Evolutionary conservation across 2,888 invertebrate genomes (phyloP), one percentile per base, ranked within the genome.

Genomic region (Sclerodermus sp.): DNA sequence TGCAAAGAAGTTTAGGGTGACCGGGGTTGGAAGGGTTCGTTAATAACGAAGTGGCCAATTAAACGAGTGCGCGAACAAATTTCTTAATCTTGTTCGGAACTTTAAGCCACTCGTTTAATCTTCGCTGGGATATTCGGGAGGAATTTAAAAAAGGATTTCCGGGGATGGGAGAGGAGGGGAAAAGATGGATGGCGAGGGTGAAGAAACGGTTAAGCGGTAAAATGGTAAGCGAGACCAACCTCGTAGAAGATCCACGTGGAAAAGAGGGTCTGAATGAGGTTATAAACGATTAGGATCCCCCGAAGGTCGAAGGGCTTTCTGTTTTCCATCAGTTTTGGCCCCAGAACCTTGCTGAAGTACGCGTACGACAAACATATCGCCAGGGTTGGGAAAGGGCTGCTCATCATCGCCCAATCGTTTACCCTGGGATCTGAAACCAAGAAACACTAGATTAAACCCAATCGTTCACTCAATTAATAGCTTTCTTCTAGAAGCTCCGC

Each of bases 191-290:
- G n/a, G n/a, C n/a, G n/a, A n/a, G n/a, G n/a, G n/a, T n/a, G n/a
- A n/a, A n/a, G n/a, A n/a, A n/a, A n/a, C 8, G 23, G 23, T 23
- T 5, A 8, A 23, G 8, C 8, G 23, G 4, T 23, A 23, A 8
- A 6, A 23, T 36, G n/a, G 9, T 30, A 32, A 14, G 16, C 13
- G 42, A 42, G 47, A 78, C 82, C 81, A 79, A 95, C 95, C 89
- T 95, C 93, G 77, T 91, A 88, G 81, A 93, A 94, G 78, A 94
- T 88, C 89, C 92, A 95, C 55, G 89, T 83, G 74, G 94, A 95
- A 79, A 96, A 90, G 65, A 91, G 71, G 29, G 95, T 94, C 84
- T 96, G 96, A 71, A 88, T 83, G 61, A 93, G 83, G 81, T 96
- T 96, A 80, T 96, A 96, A 60, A 88, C 79, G 65, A 96, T 86